Base-by-base conservation (phyloP, 2,113 vertebrate species). In the Antennarius striatus region DNA sequence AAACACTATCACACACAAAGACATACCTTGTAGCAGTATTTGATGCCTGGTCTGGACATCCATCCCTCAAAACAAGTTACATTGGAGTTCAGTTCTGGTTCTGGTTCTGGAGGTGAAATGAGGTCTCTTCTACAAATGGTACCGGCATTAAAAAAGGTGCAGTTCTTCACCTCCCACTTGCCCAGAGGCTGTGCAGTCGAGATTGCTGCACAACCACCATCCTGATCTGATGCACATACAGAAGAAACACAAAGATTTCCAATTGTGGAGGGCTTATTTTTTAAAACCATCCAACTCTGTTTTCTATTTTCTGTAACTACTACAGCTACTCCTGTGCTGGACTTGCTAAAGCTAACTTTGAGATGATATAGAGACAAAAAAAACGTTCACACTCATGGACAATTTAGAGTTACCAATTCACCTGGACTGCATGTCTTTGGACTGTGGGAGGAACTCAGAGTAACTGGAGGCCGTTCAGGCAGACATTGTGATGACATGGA, bases 21-120 rank as follows among this genome's bases (percentile, higher is more conserved):
- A 62, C 77, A 79, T 79, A 96, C 97, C 95, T 98, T 99, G 83
- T 96, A 98, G 89, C 98, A 99, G 75, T 95, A 93, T 80, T 84
- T 81, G 6, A 75, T 86, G 64, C 85, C 69, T 0, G 82, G 68
- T 54, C 70, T 85, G 30, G 91, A 91, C 14, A 91, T 47, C 98
- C 98, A 99, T 11, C 95, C 96, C 48, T 85, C 60, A 3, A 96
- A 92, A 84, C 98, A 99, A 29, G 91, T 79, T n/a, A 74, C 88
- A 13, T 78, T 92, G 11, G 85, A 86, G 47, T 94, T 83, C 0
- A 91, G 92, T 22, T 87, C 75, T 16, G 89, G 86, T 68, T 91
- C 87, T 16, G 93, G 87, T 0, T 88, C 28, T 17, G 88, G 82
- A 47, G 84, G 69, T 11, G 87, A 71, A 32, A 69, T 63, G 0